Conservation (phyloP, 2,797 vertebrate genomes). For the Arvicola amphibius region DNA sequence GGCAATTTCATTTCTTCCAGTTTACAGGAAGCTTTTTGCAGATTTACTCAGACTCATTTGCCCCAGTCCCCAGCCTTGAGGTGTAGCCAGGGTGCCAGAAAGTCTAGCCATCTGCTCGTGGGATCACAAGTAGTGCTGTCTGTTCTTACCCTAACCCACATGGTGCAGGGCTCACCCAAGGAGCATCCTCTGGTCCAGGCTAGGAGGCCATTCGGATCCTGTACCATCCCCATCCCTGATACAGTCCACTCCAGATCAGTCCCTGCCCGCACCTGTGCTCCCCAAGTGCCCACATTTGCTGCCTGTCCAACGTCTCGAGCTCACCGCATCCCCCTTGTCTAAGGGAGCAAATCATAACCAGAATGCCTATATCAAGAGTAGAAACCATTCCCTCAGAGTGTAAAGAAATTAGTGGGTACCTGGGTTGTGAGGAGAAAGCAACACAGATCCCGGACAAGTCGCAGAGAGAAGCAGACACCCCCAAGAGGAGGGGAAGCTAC, state of each 20-base stretch:
- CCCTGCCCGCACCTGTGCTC: not conserved
- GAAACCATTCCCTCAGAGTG: not conserved
- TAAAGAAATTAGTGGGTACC: not conserved
- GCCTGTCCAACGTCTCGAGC: not conserved
- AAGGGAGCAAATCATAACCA: no score
- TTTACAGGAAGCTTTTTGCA: slow-evolving; percentile 23
- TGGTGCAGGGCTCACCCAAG: not conserved
- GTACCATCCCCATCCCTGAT: not conserved
- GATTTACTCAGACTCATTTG: not conserved
- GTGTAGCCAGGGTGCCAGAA: not conserved
- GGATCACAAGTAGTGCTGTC: not conserved
- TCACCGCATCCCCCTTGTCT: not conserved
- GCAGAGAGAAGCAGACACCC: not conserved
- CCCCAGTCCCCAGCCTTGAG: not conserved
- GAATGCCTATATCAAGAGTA: not conserved
- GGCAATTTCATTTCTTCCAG: slow-evolving; percentile 10
- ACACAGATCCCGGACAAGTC: not conserved
- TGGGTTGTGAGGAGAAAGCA: not conserved
- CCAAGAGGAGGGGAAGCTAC: not conserved
- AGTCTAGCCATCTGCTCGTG: not conserved
- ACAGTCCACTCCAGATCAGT: not conserved
- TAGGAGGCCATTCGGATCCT: not conserved
- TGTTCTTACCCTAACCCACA: not conserved
- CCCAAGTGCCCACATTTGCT: not conserved
- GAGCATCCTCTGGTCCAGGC: not conserved